A percentile compares a stretch with the other conserved stretches of the same genome.
These are phyloP conservation scores for Pitangus sulphuratus DNA, from an alignment of 2,797 vertebrate species.

Conservation along the genomic window DNA sequence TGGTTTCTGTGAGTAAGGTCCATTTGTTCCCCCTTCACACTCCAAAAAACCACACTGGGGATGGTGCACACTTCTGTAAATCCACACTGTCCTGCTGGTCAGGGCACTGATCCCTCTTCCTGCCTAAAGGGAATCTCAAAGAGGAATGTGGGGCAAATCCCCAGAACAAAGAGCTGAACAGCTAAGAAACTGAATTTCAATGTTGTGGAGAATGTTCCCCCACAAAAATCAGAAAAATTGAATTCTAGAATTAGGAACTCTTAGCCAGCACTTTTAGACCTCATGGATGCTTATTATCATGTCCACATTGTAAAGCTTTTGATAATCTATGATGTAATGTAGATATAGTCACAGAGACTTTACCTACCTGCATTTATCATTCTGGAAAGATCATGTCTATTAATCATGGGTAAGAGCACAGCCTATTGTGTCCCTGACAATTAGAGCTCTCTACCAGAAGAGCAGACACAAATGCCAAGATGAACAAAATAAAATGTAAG, in stretches of 20 bases:
- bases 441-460: conserved; percentile 55
- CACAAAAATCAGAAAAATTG: conserved; percentile 60
- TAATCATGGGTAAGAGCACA: conserved; percentile 65
- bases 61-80: background rate
- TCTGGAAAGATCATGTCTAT: conserved; percentile 68
- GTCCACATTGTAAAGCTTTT: conserved; percentile 56
- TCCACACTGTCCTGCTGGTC: background rate
- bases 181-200: conserved; percentile 37
- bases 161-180: background rate
- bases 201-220: conserved; percentile 4
- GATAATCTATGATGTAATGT: conserved; percentile 54
- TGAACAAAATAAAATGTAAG: background rate
- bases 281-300: conserved; percentile 52
- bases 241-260: conserved; percentile 46
- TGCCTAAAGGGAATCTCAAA: background rate
- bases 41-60: background rate
- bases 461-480: conserved; percentile 46
- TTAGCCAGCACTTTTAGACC: conserved; percentile 47
- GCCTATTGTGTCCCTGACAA: conserved; percentile 57
- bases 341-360: conserved; percentile 63
- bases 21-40: fast-evolving
- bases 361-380: conserved; percentile 69
- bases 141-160: background rate
- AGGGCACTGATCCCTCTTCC: background rate
- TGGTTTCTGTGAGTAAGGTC: background rate